A percentile compares a stretch with the other conserved stretches of the same genome.
phyloP scores from a whole-genome alignment of 2,113 vertebrate species.

The Progne subis region DNA sequence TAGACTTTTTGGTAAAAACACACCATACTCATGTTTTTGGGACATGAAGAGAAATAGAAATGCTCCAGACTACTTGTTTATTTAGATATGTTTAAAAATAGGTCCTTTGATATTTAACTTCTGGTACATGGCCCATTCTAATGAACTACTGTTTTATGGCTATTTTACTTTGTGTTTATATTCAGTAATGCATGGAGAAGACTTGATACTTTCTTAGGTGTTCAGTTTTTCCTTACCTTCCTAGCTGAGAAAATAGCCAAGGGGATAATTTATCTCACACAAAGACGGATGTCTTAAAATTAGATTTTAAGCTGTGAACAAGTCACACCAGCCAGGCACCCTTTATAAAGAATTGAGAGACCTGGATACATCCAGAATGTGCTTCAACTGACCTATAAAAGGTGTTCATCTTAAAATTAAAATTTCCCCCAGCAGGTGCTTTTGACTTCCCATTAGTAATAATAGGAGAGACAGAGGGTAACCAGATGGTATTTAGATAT shows the following conservation, averaged over 20 bases:
- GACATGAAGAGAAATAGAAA: background rate
- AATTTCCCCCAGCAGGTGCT: conserved; percentile 29
- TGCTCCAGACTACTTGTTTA: background rate
- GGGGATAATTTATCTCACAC: background rate
- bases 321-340: background rate
- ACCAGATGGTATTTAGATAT: conserved; percentile 29
- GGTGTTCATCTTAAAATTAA: conserved; percentile 22
- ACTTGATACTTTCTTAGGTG: background rate
- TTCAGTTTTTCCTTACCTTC: background rate
- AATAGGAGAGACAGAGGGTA: background rate
- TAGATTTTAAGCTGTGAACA: background rate
- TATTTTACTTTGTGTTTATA: background rate
- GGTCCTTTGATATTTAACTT: conserved; percentile 34
- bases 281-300: background rate
- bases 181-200: background rate
- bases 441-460: conserved; percentile 21
- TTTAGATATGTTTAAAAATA: conserved; percentile 47
- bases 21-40: background rate
- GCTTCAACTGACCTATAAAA: conserved; percentile 33
- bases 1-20: background rate
- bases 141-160: background rate
- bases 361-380: background rate
- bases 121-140: background rate
- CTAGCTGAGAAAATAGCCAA: background rate
- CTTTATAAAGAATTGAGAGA: background rate